These are phyloP conservation scores for Canis aureus DNA, from an alignment of 2,113 vertebrate genomes.

Conservation along the genomic window DNA sequence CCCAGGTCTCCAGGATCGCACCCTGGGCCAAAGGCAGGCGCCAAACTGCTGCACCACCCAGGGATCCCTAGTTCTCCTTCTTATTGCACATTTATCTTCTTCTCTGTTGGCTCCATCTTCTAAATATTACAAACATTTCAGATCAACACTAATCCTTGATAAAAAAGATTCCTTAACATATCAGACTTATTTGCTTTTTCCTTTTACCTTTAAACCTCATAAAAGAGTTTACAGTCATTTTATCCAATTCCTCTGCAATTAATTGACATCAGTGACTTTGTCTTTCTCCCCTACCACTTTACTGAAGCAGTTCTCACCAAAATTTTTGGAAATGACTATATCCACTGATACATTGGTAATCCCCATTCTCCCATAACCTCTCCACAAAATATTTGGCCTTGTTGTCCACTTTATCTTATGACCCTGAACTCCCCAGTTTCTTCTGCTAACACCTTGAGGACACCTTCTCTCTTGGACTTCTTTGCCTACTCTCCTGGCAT, in stretches of 20 bases:
- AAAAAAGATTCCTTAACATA: not conserved
- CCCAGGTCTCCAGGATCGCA: too few relatives aligned
- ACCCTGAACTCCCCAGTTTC: not conserved
- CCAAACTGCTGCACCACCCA: too few relatives aligned
- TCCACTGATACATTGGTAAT: not conserved
- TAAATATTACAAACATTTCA: not conserved
- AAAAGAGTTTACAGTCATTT: not conserved
- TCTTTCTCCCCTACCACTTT: not conserved
- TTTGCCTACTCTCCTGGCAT: not conserved
- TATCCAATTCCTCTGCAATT: not conserved
- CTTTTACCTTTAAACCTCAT: not conserved
- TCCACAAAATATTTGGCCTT: not conserved
- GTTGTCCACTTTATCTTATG: not conserved
- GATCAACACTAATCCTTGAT: not conserved
- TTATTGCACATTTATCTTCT: not conserved
- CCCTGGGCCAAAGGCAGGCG: too few relatives aligned
- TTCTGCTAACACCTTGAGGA: not conserved
- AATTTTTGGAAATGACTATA: not conserved
- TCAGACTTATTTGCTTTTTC: not conserved
- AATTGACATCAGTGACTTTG: not conserved
- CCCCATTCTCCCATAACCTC: not conserved
- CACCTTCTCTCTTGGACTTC: not conserved
- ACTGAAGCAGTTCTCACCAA: not conserved
- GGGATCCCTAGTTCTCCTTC: not conserved
- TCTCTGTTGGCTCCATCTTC: not conserved